A percentile compares a stretch with the other conserved stretches of the same genome.
Evolutionary conservation across 2,888 invertebrate genomes (phyloP).

Genomic region (Trachelus tabidus): DNA sequence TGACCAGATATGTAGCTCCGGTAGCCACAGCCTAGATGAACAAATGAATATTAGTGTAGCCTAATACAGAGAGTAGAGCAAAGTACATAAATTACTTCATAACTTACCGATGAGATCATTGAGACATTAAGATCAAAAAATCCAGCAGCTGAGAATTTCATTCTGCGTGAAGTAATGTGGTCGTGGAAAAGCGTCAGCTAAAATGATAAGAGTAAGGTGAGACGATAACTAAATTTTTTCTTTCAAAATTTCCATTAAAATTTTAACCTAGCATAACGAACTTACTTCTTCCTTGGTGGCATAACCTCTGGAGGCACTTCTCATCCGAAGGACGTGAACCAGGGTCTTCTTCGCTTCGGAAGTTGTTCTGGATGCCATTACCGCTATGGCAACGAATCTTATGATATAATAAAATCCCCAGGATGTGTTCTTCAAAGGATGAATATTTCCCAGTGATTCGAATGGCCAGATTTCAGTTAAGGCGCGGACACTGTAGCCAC

Average conservation of each 20-base stretch:
- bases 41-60: not conserved
- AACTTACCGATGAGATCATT: not conserved
- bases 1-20: not conserved
- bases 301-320: conserved; percentile 1
- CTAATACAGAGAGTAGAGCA: not conserved
- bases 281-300: conserved; percentile 13
- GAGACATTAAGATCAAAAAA: conserved; percentile 11
- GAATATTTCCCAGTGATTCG: not conserved
- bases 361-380: conserved; percentile 10
- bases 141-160: conserved; percentile 17
- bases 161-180: conserved; percentile 8
- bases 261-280: not conserved
- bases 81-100: not conserved
- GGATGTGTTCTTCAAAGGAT: conserved; percentile 7
- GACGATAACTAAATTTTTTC: not conserved
- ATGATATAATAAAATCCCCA: conserved; percentile 13
- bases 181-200: conserved; percentile 7
- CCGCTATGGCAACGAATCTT: conserved; percentile 10
- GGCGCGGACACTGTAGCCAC: not conserved
- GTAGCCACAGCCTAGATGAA: not conserved
- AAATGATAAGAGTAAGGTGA: not conserved
- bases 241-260: not conserved
- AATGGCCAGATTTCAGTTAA: not conserved
- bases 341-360: conserved; percentile 3
- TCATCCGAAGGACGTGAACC: conserved; percentile 8